Evolutionary conservation across 2,888 invertebrate genomes (phyloP).

Genomic region (Microctonus hyperodae): DNA sequence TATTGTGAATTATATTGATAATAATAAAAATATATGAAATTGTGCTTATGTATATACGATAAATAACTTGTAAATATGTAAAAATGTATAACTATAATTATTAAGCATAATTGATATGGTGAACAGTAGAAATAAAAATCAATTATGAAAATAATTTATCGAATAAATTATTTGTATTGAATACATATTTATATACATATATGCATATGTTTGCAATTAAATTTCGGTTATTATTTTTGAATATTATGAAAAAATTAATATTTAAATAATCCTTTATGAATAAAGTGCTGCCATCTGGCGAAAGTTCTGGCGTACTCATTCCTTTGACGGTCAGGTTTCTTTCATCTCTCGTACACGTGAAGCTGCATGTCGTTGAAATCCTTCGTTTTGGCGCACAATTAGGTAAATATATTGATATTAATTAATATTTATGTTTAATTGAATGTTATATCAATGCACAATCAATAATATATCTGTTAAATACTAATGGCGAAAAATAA

Average conservation of each 20-base stretch:
- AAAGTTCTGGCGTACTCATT: neutral
- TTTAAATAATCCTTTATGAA: neutral
- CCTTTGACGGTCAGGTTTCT: conserved; percentile 35
- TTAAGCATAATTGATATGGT: no score
- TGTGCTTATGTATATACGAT: no score
- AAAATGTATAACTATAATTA: no score
- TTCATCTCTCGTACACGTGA: conserved; percentile 48
- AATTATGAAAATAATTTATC: no score
- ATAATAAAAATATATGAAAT: no score
- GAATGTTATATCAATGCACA: neutral
- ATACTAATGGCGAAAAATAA: neutral
- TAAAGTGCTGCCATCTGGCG: neutral
- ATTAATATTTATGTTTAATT: conserved; percentile 17
- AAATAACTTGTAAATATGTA: no score
- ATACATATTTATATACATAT: no score
- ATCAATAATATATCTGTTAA: neutral
- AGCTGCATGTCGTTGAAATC: conserved; percentile 46
- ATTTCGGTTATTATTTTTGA: no score
- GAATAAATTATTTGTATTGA: no score
- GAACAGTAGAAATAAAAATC: no score
- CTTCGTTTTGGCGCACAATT: conserved; percentile 53
- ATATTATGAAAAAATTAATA: neutral
- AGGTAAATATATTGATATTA: conserved; percentile 42
- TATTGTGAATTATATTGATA: no score
- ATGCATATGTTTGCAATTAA: no score